A percentile compares a stretch with the other conserved stretches of the same genome.
Evolutionary conservation across 2,797 vertebrate genomes (phyloP).

Genomic region (Pangasius sanitwongsei): DNA sequence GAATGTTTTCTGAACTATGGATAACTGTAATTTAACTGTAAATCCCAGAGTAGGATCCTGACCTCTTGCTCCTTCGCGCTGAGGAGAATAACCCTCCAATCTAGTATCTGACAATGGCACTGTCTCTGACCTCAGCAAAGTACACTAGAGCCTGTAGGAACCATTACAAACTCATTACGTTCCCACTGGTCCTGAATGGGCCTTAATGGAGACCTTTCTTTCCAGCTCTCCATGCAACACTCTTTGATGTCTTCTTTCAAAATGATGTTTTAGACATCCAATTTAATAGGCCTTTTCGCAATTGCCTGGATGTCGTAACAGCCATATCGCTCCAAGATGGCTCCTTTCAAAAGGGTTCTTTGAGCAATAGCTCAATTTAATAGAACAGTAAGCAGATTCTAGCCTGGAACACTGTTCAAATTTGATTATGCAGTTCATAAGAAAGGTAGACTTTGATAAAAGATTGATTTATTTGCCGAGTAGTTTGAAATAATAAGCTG

Average conservation of each 20-base stretch:
- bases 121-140: constrained; percentile 41
- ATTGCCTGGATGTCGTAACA: constrained; percentile 67
- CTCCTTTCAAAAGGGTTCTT: constrained; percentile 71
- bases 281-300: constrained; percentile 67
- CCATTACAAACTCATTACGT: constrained; percentile 56
- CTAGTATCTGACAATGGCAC: constrained; percentile 27
- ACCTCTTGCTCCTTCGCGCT: constrained; percentile 21
- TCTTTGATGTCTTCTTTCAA: constrained; percentile 66
- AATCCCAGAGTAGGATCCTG: constrained; percentile 6
- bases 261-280: constrained; percentile 65
- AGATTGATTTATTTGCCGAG: constrained; percentile 79
- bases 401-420: constrained; percentile 75
- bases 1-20: not conserved
- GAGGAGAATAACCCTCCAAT: constrained; percentile 43
- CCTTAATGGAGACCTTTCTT: constrained; percentile 42
- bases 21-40: not conserved
- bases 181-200: constrained; percentile 46
- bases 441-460: constrained; percentile 78
- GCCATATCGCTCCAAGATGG: constrained; percentile 66
- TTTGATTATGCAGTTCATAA: constrained; percentile 79
- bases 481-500: constrained; percentile 80
- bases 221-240: constrained; percentile 14
- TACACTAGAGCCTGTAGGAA: constrained; percentile 40
- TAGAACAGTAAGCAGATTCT: constrained; percentile 72
- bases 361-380: constrained; percentile 75